Percentiles rank a stretch among this genome's conserved stretches.
These are phyloP conservation scores for Nemurella pictetii DNA, from an alignment of 2,888 invertebrate species.

Conservation along the genomic window DNA sequence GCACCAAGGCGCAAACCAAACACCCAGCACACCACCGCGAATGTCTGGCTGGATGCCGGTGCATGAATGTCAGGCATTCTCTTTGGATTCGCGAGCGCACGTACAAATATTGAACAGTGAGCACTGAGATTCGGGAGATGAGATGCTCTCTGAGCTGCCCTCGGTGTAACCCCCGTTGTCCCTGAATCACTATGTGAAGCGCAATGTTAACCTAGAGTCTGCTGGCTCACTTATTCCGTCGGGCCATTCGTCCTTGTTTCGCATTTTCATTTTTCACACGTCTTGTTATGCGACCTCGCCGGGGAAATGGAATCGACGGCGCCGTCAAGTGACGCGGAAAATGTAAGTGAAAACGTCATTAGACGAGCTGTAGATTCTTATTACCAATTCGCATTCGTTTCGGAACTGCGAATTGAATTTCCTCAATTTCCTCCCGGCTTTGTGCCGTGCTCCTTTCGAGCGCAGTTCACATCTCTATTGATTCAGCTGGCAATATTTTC, in stretches of 20 bases:
- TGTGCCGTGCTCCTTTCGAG: not conserved
- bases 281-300: not conserved
- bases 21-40: not conserved
- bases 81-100: not conserved
- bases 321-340: not conserved
- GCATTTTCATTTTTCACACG: not conserved
- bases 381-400: not conserved
- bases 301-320: not conserved
- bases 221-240: no score
- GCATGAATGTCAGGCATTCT: not conserved
- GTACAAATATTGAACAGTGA: not conserved
- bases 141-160: no score
- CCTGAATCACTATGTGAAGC: no score
- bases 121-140: not conserved
- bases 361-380: not conserved
- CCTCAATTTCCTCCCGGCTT: not conserved
- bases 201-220: no score
- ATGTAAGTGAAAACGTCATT: not conserved
- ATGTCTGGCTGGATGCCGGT: no score
- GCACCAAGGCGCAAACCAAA: no score
- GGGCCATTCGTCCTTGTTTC: not conserved
- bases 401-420: not conserved
- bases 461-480: not conserved
- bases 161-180: no score
- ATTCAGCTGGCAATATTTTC: not conserved